These are phyloP conservation scores for Diarsia mendica DNA, from an alignment of 2,888 invertebrate genomes.

Conservation along the genomic window DNA sequence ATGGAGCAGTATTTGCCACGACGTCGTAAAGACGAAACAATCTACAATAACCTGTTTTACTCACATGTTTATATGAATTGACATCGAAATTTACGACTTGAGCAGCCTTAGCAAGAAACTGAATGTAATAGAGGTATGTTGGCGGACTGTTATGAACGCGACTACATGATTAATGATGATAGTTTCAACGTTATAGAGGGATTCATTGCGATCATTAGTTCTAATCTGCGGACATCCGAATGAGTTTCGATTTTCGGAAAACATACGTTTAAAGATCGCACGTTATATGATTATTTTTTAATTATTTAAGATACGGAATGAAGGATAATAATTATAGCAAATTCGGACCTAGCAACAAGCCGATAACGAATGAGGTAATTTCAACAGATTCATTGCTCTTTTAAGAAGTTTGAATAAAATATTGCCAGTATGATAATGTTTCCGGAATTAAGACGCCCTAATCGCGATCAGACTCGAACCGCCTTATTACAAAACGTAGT, in stretches of 20 bases:
- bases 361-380: not conserved
- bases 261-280: not conserved
- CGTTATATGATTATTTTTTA: constrained; percentile 14
- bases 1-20: constrained; percentile 33
- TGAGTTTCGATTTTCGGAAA: constrained; percentile 42
- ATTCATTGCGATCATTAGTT: constrained; percentile 40
- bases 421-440: not conserved
- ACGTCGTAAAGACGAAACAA: constrained; percentile 48
- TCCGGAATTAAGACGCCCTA: constrained; percentile 11
- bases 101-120: constrained; percentile 30
- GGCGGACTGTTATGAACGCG: constrained; percentile 38
- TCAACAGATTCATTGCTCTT: not conserved
- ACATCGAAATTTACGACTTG: constrained; percentile 40
- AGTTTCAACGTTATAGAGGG: constrained; percentile 46
- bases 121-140: constrained; percentile 41
- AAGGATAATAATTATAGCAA: not conserved
- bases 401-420: not conserved
- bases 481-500: no score
- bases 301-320: not conserved
- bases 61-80: constrained; percentile 38
- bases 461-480: constrained; percentile 27
- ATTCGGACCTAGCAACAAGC: not conserved
- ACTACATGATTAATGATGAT: constrained; percentile 40
- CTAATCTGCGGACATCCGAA: constrained; percentile 50
- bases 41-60: constrained; percentile 53